Percentiles rank a stretch among this genome's conserved stretches.
Conservation (phyloP, 2,888 invertebrate species). For the Cryptosula pallasiana region DNA sequence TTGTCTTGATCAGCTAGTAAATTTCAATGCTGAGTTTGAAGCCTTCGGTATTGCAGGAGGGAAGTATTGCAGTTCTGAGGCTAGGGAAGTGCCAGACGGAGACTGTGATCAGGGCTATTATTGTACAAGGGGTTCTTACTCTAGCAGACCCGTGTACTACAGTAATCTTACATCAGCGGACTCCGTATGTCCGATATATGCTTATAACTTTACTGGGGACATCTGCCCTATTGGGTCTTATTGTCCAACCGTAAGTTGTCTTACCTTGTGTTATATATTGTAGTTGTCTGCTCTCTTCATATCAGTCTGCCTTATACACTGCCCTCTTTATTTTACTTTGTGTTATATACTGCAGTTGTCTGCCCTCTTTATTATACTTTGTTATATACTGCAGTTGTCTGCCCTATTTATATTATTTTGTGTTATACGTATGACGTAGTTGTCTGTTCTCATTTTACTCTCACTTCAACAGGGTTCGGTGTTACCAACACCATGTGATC, state of each 20-base stretch:
- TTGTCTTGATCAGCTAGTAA: too few relatives aligned
- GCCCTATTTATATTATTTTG: too few relatives aligned
- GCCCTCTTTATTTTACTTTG: too few relatives aligned
- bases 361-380: too few relatives aligned
- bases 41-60: conserved; percentile 39
- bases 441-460: too few relatives aligned
- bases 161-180: conserved; percentile 33
- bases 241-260: conserved; percentile 17
- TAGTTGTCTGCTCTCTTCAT: too few relatives aligned
- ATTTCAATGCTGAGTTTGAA: too few relatives aligned
- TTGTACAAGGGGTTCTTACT: conserved; percentile 45
- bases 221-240: conserved; percentile 38
- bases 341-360: too few relatives aligned
- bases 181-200: conserved; percentile 43
- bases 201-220: conserved; percentile 45
- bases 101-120: conserved; percentile 47
- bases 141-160: conserved; percentile 36
- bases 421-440: too few relatives aligned
- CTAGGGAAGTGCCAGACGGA: conserved; percentile 41
- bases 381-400: too few relatives aligned
- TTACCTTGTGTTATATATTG: background rate
- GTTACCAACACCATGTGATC: conserved; percentile 34
- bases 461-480: conserved; percentile 35
- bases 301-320: too few relatives aligned
- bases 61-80: conserved; percentile 42